Conservation (phyloP, 2,797 vertebrate species). For the Eutrigla gurnardus region DNA sequence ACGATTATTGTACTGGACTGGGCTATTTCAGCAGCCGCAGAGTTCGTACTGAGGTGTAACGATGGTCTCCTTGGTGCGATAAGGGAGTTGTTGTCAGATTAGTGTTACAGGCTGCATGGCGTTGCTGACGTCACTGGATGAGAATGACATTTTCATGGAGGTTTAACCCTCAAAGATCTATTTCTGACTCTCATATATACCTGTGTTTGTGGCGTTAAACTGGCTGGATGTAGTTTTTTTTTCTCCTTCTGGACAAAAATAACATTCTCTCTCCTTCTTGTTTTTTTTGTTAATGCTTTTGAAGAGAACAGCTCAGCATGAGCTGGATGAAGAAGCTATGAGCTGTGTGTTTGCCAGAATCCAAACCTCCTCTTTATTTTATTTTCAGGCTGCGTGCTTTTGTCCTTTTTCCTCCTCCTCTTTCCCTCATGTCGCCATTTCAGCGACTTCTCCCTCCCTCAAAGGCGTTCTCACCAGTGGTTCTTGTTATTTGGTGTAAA, state of each 20-base stretch:
- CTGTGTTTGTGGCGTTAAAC: slow-evolving; percentile 48
- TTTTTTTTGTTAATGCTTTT: slow-evolving; percentile 41
- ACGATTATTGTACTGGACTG: slow-evolving; percentile 17
- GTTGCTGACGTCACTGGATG: slow-evolving; percentile 23
- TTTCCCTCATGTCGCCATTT: slow-evolving; percentile 35
- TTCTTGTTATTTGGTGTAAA: slow-evolving; percentile 76
- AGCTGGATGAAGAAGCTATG: slow-evolving; percentile 42
- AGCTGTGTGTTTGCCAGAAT: slow-evolving; percentile 47
- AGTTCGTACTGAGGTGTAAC: slow-evolving; percentile 25
- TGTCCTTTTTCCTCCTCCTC: not conserved
- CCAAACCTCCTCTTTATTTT: slow-evolving; percentile 49
- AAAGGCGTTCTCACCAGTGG: slow-evolving; percentile 47
- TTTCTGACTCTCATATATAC: slow-evolving; percentile 53
- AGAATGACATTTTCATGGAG: slow-evolving; percentile 18
- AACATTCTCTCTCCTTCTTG: slow-evolving; percentile 13
- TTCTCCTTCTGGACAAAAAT: slow-evolving; percentile 28
- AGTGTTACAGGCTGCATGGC: not conserved
- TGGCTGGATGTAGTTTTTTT: slow-evolving; percentile 29
- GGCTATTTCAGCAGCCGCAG: slow-evolving; percentile 9
- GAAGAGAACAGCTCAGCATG: slow-evolving; percentile 57
- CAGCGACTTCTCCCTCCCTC: slow-evolving; percentile 9
- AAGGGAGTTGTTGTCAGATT: not conserved
- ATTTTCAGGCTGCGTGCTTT: slow-evolving; percentile 30
- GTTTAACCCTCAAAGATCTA: slow-evolving; percentile 30
- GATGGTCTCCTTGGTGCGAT: slow-evolving; percentile 20